Base-by-base conservation (phyloP, 1,140 invertebrate species). In the Hyles euphorbiae region DNA sequence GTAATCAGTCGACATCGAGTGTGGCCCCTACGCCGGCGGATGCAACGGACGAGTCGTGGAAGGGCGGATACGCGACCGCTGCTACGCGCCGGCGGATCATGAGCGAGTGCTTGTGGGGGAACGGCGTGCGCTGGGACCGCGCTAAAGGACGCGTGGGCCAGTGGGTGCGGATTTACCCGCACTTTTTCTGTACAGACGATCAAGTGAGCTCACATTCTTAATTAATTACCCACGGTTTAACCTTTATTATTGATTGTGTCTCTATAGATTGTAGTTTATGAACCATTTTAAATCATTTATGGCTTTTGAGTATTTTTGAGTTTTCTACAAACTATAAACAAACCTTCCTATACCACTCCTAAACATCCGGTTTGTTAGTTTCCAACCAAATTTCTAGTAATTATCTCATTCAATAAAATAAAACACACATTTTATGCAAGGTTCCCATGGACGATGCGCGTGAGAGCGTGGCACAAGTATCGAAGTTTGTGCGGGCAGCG, bases 131-230 rank as follows among this genome's bases (percentile, higher is more conserved):
- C 5, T 88, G 83, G 86, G 67, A 81, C 56, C 72, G 71, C 2
- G 76, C 78, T 1, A 65, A 64, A 0, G 76, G 77, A 0, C 65
- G 78, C 6, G 75, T 86, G 1, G 86, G 86, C 0, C 76, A 79
- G n/a, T 88, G 83, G 86, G 70, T 87, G 22, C 69, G 83, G 56
- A 87, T 88, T 65, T 86, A 83, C 43, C 86, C 86, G 0, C 83
- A 87, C 56, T 70, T 68, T 0, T 55, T 80, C 52, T 73, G 79
- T 22, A 60, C 64, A n/a, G 74, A 82, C n/a, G 76, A 88, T 56
- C 76, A 83, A 63, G 86, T 85, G 56, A 65, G 32, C 50, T 51
- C 8, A 11, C 9, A 9, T 9, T 3, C 33, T 48, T 48, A 22
- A 22, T 22, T 22, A 22, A 22, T 22, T 22, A 22, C 22, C 22